Conservation (phyloP, 2,888 invertebrate genomes). For the Latrodectus elegans region DNA sequence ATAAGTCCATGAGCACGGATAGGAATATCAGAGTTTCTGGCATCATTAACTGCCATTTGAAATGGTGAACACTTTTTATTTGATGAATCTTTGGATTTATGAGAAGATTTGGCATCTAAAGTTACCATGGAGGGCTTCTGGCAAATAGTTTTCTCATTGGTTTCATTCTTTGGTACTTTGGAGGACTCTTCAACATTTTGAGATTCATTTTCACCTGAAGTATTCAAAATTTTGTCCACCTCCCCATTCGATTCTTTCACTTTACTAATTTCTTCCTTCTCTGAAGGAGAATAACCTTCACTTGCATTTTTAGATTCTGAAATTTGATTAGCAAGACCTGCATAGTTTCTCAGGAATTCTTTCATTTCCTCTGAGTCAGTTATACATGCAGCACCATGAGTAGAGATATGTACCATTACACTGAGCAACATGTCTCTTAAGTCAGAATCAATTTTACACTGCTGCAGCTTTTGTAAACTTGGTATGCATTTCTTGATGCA, state of each 20-base stretch:
- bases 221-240: background rate
- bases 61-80: conserved; percentile 36
- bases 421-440: conserved; percentile 52
- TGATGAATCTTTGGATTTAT: background rate
- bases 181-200: background rate
- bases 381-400: conserved; percentile 51
- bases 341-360: conserved; percentile 6
- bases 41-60: conserved; percentile 76
- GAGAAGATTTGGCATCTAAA: background rate
- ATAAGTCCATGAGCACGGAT: conserved; percentile 87
- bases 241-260: background rate
- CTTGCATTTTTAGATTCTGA: background rate
- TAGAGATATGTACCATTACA: conserved; percentile 42
- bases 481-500: conserved; percentile 50
- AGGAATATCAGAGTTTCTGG: conserved; percentile 84
- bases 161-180: background rate
- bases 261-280: background rate
- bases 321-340: background rate
- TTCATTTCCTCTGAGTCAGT: conserved; percentile 24
- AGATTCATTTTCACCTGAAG: background rate
- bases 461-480: conserved; percentile 40
- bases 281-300: background rate
- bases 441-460: conserved; percentile 27
- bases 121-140: background rate
- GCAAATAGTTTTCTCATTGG: conserved; percentile 17